These are phyloP conservation scores for Erebia aethiops DNA, from an alignment of 2,888 invertebrate genomes.

Conservation along the genomic window DNA sequence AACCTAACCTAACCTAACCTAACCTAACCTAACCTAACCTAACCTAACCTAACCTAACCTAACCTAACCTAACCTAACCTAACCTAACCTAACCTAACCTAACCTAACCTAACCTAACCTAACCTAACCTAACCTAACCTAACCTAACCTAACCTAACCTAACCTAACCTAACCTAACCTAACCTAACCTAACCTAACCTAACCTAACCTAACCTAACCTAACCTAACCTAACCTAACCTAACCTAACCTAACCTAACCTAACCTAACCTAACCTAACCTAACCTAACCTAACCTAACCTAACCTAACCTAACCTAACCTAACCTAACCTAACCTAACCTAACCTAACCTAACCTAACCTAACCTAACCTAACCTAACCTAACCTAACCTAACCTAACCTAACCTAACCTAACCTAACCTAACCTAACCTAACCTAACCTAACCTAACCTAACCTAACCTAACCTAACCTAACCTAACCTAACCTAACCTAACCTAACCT, in stretches of 20 bases:
- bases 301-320: constrained; percentile 30
- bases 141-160: constrained; percentile 30
- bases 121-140: constrained; percentile 34
- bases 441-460: neutral
- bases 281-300: constrained; percentile 19
- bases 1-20: constrained; percentile 29
- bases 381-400: constrained; percentile 34
- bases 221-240: constrained; percentile 26
- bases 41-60: constrained; percentile 35
- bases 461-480: constrained; percentile 16
- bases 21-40: constrained; percentile 32
- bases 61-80: constrained; percentile 43
- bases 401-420: constrained; percentile 40
- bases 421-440: constrained; percentile 19
- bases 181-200: constrained; percentile 19
- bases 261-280: constrained; percentile 19
- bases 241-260: constrained; percentile 26
- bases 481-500: constrained; percentile 1
- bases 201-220: constrained; percentile 18
- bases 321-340: constrained; percentile 36
- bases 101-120: constrained; percentile 35
- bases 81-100: constrained; percentile 38
- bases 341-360: constrained; percentile 30
- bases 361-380: constrained; percentile 30
- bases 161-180: constrained; percentile 25